phyloP scores from a whole-genome alignment of 2,113 vertebrate genomes.

The Ictalurus furcatus region DNA sequence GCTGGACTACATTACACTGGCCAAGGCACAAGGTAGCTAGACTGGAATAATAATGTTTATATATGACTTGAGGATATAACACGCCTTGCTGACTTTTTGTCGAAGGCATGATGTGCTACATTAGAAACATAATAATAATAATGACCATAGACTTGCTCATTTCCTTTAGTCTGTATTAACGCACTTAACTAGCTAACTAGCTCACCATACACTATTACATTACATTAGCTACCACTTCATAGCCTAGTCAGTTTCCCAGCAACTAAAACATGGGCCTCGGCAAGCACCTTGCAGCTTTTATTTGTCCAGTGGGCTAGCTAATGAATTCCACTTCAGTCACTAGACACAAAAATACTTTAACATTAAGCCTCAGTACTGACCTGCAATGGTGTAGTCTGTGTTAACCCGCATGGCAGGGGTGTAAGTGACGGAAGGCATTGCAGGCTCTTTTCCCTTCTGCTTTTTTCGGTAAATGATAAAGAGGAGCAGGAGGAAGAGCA shows the following conservation, averaged over 20 bases:
- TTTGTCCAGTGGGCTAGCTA: not conserved
- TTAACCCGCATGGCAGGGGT: conserved; percentile 85
- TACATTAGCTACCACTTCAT: not conserved
- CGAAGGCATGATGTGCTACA: not conserved
- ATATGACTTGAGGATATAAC: not conserved
- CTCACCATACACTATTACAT: not conserved
- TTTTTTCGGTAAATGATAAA: conserved; percentile 92
- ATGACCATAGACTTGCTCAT: not conserved
- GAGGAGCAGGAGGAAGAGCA: conserved; percentile 87
- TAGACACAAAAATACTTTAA: not conserved
- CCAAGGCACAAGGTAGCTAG: not conserved
- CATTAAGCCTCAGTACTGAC: conserved; percentile 60
- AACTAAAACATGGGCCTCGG: not conserved
- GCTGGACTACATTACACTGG: not conserved
- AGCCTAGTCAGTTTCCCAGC: not conserved
- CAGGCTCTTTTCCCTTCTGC: conserved; percentile 89
- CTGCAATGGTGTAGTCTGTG: conserved; percentile 82
- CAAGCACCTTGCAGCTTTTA: not conserved
- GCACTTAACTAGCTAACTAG: not conserved
- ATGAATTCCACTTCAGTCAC: not conserved
- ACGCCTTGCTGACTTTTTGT: not conserved
- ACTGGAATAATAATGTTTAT: not conserved
- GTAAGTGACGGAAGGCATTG: conserved; percentile 89
- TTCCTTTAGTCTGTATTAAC: not conserved
- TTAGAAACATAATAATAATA: not conserved